These are phyloP conservation scores for Halichoerus grypus DNA, from an alignment of 2,113 vertebrate genomes.

Conservation along the genomic window DNA sequence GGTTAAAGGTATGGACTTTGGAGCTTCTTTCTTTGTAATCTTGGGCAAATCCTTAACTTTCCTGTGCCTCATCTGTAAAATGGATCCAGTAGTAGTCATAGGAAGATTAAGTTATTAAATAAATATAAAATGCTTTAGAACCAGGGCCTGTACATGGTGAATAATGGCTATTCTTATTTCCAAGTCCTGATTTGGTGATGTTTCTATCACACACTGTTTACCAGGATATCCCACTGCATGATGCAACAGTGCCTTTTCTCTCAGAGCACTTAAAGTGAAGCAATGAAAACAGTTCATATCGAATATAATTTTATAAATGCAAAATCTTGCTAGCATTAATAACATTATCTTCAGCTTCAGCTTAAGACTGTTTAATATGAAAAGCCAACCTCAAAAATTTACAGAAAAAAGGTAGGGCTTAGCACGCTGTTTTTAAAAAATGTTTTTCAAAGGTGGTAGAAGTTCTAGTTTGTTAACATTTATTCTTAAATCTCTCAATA, in stretches of 20 bases:
- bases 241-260: not conserved
- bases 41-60: not conserved
- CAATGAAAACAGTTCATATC: constrained; percentile 27
- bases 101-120: not conserved
- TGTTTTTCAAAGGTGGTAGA: constrained; percentile 93
- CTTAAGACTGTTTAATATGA: constrained; percentile 83
- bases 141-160: not conserved
- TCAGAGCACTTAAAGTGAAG: not conserved
- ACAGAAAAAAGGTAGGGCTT: constrained; percentile 96
- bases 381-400: constrained; percentile 88
- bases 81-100: not conserved
- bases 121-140: not conserved
- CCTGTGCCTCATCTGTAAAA: not conserved
- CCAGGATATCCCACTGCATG: not conserved
- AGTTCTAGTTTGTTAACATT: constrained; percentile 97
- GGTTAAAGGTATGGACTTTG: not conserved
- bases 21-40: not conserved
- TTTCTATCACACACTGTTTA: not conserved
- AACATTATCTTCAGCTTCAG: constrained; percentile 82
- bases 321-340: constrained; percentile 57
- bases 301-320: constrained; percentile 67
- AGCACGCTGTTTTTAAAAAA: constrained; percentile 96
- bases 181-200: not conserved
- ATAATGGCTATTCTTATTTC: not conserved
- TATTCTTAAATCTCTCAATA: constrained; percentile 96